Evolutionary conservation across 2,888 invertebrate species (phyloP).

Genomic region (Nebria salina): DNA sequence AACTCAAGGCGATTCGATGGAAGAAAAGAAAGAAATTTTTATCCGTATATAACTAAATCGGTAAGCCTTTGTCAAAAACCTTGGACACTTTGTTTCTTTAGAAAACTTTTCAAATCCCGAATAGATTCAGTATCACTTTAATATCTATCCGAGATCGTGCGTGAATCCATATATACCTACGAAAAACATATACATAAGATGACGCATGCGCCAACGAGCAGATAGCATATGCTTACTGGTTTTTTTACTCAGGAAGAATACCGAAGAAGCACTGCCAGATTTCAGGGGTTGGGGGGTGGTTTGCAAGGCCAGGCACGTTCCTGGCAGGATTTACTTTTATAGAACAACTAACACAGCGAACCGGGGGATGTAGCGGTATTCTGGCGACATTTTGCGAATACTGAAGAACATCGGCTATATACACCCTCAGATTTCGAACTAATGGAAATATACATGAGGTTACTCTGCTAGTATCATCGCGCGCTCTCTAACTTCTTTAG

Average conservation of each 20-base stretch:
- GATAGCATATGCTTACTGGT: conserved; percentile 2
- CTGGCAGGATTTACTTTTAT: conserved; percentile 61
- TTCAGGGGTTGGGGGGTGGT: background rate
- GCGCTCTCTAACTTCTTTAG: background rate
- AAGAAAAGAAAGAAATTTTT: background rate
- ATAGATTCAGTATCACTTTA: conserved; percentile 16
- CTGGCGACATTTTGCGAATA: conserved; percentile 21
- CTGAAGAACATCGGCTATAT: conserved; percentile 18
- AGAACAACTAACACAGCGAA: conserved; percentile 54
- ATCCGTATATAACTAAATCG: background rate
- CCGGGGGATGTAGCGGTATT: conserved; percentile 19
- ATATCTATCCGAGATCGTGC: conserved; percentile 4
- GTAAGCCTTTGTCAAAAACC: background rate
- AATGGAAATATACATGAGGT: conserved; percentile 22
- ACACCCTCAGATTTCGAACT: conserved; percentile 19
- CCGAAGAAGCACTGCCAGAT: background rate
- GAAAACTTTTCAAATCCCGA: background rate
- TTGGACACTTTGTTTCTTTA: background rate
- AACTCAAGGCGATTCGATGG: background rate
- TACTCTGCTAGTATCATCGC: conserved; percentile 17
- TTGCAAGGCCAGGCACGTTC: conserved; percentile 37
- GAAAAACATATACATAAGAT: conserved; percentile 1
- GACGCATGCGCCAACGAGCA: background rate
- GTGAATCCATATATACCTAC: conserved; percentile 8
- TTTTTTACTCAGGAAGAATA: conserved; percentile 2